These are phyloP conservation scores for Borostomias antarcticus DNA, from an alignment of 2,797 vertebrate genomes.

Conservation along the genomic window DNA sequence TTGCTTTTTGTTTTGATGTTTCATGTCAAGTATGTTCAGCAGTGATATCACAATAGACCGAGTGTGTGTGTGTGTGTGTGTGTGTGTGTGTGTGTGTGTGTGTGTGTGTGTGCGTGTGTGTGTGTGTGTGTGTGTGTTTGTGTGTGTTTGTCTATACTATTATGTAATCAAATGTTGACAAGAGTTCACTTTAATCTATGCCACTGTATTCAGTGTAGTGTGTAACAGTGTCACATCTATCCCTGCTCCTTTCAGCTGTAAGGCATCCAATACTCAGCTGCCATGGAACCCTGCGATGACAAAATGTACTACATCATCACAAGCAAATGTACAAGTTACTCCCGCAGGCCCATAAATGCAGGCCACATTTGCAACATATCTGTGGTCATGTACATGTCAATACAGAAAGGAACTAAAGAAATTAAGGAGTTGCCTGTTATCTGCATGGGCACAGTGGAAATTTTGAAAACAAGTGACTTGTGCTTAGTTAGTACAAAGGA, in stretches of 20 bases:
- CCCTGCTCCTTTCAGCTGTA: neutral
- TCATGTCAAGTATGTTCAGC: neutral
- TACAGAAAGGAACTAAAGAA: fast-evolving
- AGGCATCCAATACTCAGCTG: neutral
- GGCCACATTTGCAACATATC: constrained; percentile 70
- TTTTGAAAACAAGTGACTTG: constrained; percentile 13
- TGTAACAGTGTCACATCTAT: neutral
- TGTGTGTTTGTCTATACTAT: neutral
- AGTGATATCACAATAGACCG: neutral
- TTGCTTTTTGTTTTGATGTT: neutral
- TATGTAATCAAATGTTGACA: no score
- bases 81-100: neutral
- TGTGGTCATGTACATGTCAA: constrained; percentile 2
- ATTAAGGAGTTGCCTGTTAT: constrained; percentile 29
- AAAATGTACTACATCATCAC: constrained; percentile 76
- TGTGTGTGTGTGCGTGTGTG: neutral
- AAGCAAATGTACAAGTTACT: constrained; percentile 12
- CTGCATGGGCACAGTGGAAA: fast-evolving
- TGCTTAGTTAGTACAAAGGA: constrained; percentile 34
- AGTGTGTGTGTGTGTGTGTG: neutral
- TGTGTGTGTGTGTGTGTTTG: neutral
- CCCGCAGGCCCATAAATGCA: neutral
- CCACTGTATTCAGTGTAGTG: no score
- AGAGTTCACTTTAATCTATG: no score
- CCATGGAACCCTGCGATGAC: constrained; percentile 30